Percentiles rank a stretch among this genome's conserved stretches.
phyloP scores from a whole-genome alignment of 2,888 invertebrate species.

The Habroteleia sp. region DNA sequence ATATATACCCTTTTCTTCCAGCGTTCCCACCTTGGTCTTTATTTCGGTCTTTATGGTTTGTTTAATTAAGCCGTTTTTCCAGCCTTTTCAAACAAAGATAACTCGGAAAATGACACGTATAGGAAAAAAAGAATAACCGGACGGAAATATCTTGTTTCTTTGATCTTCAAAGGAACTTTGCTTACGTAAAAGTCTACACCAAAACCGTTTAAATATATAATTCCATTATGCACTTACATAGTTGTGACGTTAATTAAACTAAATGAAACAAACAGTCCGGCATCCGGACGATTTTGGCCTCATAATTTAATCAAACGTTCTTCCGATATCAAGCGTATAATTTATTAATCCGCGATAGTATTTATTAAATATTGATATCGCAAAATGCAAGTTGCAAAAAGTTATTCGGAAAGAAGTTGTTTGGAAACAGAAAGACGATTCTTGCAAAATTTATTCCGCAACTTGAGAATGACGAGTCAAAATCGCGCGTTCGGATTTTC shows the following conservation, averaged over 20 bases:
- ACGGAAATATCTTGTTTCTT: conserved; percentile 16
- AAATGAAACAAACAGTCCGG: too few relatives aligned
- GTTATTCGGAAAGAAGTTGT: neutral
- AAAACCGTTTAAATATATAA: neutral
- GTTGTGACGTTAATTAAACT: too few relatives aligned
- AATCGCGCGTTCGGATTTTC: neutral
- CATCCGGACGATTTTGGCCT: too few relatives aligned
- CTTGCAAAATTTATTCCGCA: neutral
- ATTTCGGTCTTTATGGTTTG: too few relatives aligned
- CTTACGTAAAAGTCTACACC: conserved; percentile 1
- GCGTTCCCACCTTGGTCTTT: too few relatives aligned
- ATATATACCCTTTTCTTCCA: too few relatives aligned
- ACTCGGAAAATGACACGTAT: too few relatives aligned
- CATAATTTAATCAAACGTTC: too few relatives aligned
- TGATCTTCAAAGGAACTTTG: conserved; percentile 6
- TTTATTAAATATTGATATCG: neutral
- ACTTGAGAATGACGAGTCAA: conserved; percentile 1
- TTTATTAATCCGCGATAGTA: neutral
- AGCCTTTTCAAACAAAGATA: neutral
- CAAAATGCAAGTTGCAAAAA: neutral
- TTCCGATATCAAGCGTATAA: neutral
- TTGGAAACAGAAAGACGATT: neutral
- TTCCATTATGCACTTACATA: neutral
- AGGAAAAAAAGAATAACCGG: conserved; percentile 1
- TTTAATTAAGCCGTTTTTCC: too few relatives aligned